Evolutionary conservation across 2,888 invertebrate genomes (phyloP).

Genomic region (Minunthozetes semirufus): DNA sequence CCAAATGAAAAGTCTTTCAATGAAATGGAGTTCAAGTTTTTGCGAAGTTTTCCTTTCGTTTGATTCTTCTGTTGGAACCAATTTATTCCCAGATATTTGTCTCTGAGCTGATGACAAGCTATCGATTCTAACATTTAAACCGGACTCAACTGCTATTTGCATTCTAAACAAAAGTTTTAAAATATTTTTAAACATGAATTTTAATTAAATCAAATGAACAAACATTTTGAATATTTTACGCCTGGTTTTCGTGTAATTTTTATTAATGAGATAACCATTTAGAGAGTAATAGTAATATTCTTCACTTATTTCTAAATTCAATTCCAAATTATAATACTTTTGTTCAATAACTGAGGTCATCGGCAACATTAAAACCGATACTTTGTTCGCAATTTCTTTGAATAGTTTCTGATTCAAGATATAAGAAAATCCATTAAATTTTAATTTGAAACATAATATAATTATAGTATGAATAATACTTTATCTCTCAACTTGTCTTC

Average conservation of each 20-base stretch:
- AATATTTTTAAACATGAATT: too few species aligned
- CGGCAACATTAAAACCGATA: not conserved
- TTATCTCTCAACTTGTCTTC: too few species aligned
- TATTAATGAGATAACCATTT: not conserved
- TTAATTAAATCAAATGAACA: not conserved
- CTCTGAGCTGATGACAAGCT: too few species aligned
- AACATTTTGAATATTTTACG: not conserved
- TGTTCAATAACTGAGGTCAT: not conserved
- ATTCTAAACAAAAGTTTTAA: too few species aligned
- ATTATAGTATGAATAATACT: too few species aligned
- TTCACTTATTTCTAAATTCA: not conserved
- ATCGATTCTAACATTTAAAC: too few species aligned
- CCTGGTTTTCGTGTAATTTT: not conserved
- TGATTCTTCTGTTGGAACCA: conserved; percentile 59
- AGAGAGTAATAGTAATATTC: not conserved
- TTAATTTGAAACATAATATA: too few species aligned
- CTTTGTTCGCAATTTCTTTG: not conserved
- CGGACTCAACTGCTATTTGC: too few species aligned
- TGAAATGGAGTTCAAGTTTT: not conserved
- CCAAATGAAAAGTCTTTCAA: not conserved
- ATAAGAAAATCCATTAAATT: too few species aligned
- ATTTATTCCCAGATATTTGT: too few species aligned
- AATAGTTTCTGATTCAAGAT: not conserved
- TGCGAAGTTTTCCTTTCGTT: conserved; percentile 91
- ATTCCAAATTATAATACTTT: not conserved